A percentile compares a stretch with the other conserved stretches of the same genome.
These are phyloP conservation scores for Etheostoma spectabile DNA, from an alignment of 2,113 vertebrate genomes.

Conservation along the genomic window DNA sequence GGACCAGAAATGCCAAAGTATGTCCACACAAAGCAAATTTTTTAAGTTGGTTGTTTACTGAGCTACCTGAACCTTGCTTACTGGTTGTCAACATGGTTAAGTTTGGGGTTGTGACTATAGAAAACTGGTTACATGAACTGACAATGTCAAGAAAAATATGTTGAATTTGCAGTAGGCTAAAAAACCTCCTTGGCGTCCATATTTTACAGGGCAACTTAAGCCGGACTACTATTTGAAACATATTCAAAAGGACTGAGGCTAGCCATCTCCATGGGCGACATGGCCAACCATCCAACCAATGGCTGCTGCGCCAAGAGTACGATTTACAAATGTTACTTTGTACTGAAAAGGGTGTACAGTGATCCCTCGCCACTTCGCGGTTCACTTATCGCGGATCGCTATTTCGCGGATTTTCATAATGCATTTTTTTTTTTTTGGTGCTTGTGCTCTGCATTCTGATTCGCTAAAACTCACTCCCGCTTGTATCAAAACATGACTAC, in stretches of 20 bases:
- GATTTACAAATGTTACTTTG: background rate
- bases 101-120: background rate
- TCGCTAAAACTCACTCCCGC: too few species aligned
- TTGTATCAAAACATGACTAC: too few species aligned
- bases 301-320: conserved; percentile 99
- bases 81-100: background rate
- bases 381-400: too few species aligned
- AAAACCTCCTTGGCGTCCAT: conserved; percentile 62
- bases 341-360: background rate
- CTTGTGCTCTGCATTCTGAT: too few species aligned
- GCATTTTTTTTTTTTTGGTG: too few species aligned
- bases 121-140: background rate
- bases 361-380: too few species aligned
- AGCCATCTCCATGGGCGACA: conserved; percentile 97
- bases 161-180: too few species aligned
- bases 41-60: background rate
- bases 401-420: too few species aligned
- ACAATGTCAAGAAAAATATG: background rate
- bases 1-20: conserved; percentile 99
- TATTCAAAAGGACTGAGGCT: conserved; percentile 98
- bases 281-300: conserved; percentile 98
- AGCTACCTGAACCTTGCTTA: background rate
- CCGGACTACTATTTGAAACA: conserved; percentile 99
- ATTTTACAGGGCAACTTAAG: conserved; percentile 98
- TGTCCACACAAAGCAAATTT: conserved; percentile 29